Conservation (phyloP, 2,113 vertebrate species). For the Pterocles burchelli region DNA sequence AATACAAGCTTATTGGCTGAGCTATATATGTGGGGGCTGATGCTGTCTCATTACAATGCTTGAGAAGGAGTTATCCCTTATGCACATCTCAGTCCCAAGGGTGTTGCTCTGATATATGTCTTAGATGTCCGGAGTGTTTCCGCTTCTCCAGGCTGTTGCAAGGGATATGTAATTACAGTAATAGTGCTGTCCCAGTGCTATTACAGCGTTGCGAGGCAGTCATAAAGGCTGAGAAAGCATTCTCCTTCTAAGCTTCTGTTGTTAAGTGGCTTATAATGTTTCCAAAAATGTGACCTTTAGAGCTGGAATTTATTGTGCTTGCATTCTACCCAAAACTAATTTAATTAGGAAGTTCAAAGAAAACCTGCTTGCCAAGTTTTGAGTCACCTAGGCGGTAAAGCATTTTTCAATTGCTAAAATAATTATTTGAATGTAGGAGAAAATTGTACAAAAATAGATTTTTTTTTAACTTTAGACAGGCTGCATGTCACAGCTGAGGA, state of each 20-base stretch:
- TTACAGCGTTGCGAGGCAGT: not conserved
- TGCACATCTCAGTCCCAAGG: not conserved
- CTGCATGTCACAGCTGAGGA: not conserved
- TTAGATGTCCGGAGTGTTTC: not conserved
- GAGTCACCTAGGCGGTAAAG: not conserved
- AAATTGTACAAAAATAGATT: not conserved
- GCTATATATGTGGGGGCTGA: not conserved
- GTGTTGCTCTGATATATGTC: not conserved
- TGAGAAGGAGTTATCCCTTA: not conserved
- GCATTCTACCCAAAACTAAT: constrained; percentile 38
- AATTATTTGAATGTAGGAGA: not conserved
- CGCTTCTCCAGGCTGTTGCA: not conserved
- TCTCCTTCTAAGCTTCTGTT: constrained; percentile 38
- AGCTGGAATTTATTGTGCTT: constrained; percentile 50
- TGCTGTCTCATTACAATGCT: not conserved
- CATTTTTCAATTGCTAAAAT: constrained; percentile 3
- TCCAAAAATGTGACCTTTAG: constrained; percentile 56
- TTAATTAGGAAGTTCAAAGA: constrained; percentile 51
- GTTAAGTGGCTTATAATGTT: constrained; percentile 58
- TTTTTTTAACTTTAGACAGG: not conserved
- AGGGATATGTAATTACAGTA: constrained; percentile 28
- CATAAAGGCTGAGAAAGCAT: constrained; percentile 59
- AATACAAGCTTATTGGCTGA: not conserved
- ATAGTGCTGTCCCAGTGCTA: constrained; percentile 36
- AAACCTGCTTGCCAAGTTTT: constrained; percentile 16